phyloP scores from a whole-genome alignment of 30 jellyfish, hydroid and myxozoan species.

The Chrysaora quinquecirrha region DNA sequence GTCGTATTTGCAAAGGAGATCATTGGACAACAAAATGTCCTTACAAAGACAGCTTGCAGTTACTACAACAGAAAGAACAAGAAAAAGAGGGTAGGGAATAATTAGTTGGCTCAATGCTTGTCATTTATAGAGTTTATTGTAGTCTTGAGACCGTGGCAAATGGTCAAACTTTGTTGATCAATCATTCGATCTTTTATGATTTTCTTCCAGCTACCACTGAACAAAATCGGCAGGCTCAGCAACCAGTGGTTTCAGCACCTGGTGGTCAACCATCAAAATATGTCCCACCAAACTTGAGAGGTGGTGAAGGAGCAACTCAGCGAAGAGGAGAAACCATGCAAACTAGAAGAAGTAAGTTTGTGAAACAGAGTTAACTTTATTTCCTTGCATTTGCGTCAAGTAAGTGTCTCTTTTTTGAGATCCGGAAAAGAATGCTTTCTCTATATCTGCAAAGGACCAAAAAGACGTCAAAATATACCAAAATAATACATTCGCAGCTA shows the following conservation, averaged over 20 bases:
- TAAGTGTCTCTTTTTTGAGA: too few species aligned
- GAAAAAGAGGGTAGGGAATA: conserved; percentile 75
- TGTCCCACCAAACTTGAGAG: conserved; percentile 93
- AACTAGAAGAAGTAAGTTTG: conserved; percentile 51
- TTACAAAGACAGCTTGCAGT: conserved; percentile 86
- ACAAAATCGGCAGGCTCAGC: conserved; percentile 41
- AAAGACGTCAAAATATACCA: too few species aligned
- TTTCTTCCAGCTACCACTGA: conserved; percentile 42
- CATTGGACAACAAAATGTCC: conserved; percentile 99
- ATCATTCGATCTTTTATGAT: too few species aligned
- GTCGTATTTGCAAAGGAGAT: conserved; percentile 97
- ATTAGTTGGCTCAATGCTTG: too few species aligned
- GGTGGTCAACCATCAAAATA: conserved; percentile 74
- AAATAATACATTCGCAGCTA: too few species aligned
- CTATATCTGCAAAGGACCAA: too few species aligned
- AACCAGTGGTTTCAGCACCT: conserved; percentile 50
- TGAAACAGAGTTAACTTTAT: too few species aligned
- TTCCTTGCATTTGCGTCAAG: too few species aligned
- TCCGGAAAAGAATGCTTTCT: too few species aligned
- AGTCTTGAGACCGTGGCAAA: too few species aligned
- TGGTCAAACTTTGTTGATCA: too few species aligned
- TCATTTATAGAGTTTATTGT: too few species aligned
- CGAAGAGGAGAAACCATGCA: conserved; percentile 97
- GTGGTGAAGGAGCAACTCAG: conserved; percentile 72
- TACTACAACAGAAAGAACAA: conserved; percentile 78